Conservation (phyloP, 2,888 invertebrate species). For the Polydrusus pterygomalis region DNA sequence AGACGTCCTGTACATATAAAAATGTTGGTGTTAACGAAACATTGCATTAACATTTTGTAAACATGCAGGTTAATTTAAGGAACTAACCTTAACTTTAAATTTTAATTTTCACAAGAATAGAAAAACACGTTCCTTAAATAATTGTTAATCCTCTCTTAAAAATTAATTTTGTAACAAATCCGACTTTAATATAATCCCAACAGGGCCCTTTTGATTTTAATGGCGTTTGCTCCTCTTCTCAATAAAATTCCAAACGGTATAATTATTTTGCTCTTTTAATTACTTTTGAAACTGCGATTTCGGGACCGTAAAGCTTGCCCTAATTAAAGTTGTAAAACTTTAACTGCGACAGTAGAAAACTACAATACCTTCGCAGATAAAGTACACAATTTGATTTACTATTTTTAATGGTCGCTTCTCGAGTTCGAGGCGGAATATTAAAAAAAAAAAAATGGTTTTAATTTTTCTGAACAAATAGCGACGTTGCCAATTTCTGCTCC, state of each 20-base stretch:
- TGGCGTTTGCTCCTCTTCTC: neutral
- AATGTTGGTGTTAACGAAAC: too few species aligned
- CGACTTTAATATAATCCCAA: neutral
- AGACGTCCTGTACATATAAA: too few species aligned
- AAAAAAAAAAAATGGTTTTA: too few species aligned
- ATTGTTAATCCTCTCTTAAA: too few species aligned
- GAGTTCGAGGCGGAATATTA: too few species aligned
- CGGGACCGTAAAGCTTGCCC: constrained; percentile 1
- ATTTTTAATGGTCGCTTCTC: neutral
- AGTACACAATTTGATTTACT: constrained; percentile 16
- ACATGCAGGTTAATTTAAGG: too few species aligned
- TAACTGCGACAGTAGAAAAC: constrained; percentile 21
- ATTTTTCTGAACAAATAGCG: too few species aligned
- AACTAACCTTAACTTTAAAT: too few species aligned
- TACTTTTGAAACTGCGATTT: constrained; percentile 30
- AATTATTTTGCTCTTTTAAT: constrained; percentile 26
- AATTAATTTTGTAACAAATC: neutral
- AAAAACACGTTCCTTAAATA: too few species aligned
- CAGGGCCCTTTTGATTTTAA: neutral
- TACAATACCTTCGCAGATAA: constrained; percentile 24
- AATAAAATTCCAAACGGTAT: constrained; percentile 12
- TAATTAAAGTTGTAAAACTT: constrained; percentile 29
- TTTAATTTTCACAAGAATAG: too few species aligned
- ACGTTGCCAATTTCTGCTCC: too few species aligned
- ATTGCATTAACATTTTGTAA: too few species aligned